Conservation (phyloP, 2,888 invertebrate genomes). For the Muschampia plurimacula region DNA sequence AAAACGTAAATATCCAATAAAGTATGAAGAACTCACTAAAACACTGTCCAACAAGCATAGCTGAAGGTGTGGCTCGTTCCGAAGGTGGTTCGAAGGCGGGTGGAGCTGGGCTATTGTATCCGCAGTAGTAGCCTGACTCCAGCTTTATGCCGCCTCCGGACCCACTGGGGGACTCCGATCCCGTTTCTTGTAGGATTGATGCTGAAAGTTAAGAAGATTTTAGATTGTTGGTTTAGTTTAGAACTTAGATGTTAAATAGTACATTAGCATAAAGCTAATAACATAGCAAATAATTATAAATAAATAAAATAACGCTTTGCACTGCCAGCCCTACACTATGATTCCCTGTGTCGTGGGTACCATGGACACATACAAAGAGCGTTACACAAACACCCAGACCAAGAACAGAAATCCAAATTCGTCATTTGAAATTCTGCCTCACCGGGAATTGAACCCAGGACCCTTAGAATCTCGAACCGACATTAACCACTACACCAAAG, state of each 20-base stretch:
- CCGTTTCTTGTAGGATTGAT: constrained; percentile 96
- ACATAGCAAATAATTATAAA: no score
- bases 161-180: constrained; percentile 87
- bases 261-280: no score
- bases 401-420: no score
- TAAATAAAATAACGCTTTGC: no score
- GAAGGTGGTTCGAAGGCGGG: constrained; percentile 74
- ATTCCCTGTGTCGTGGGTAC: no score
- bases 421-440: no score
- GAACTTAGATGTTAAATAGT: not conserved
- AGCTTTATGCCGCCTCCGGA: constrained; percentile 80
- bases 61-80: constrained; percentile 85
- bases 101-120: constrained; percentile 81
- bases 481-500: no score
- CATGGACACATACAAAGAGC: no score
- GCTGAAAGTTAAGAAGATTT: constrained; percentile 81
- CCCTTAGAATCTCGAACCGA: no score
- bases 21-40: constrained; percentile 88
- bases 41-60: constrained; percentile 91
- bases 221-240: not conserved
- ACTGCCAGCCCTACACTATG: no score
- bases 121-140: constrained; percentile 82
- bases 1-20: not conserved
- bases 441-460: no score
- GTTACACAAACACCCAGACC: no score